Percentiles rank a stretch among this genome's conserved stretches.
Evolutionary conservation across 2,888 invertebrate genomes (phyloP).

Genomic region (Heliconius sara): DNA sequence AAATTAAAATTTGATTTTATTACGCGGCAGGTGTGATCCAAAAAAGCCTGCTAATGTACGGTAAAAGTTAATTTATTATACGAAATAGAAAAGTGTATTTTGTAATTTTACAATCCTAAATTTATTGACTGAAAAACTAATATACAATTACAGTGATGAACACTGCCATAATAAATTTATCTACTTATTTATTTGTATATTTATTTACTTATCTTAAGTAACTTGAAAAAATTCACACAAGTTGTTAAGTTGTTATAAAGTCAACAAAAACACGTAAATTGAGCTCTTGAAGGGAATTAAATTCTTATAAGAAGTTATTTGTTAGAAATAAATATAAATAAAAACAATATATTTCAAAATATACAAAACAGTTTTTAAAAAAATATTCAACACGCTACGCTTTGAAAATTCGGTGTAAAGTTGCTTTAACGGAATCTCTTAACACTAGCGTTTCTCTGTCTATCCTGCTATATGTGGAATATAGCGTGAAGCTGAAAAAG

Average conservation of each 20-base stretch:
- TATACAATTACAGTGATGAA: no score
- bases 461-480: not conserved
- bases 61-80: not conserved
- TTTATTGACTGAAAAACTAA: no score
- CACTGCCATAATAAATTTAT: not conserved
- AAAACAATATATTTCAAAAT: not conserved
- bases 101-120: not conserved
- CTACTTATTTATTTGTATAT: not conserved
- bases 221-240: not conserved
- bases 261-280: not conserved
- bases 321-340: not conserved
- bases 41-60: not conserved
- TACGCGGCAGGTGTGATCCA: slow-evolving; percentile 20
- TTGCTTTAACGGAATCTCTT: no score
- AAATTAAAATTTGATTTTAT: slow-evolving; percentile 28
- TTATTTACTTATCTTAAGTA: not conserved
- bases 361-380: no score
- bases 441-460: no score
- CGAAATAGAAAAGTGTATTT: not conserved
- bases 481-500: not conserved
- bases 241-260: not conserved
- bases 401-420: no score
- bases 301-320: no score
- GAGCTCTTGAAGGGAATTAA: no score
- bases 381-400: no score